Evolutionary conservation across 1,140 invertebrate species (phyloP).

Genomic region (Chrysoperla carnea): DNA sequence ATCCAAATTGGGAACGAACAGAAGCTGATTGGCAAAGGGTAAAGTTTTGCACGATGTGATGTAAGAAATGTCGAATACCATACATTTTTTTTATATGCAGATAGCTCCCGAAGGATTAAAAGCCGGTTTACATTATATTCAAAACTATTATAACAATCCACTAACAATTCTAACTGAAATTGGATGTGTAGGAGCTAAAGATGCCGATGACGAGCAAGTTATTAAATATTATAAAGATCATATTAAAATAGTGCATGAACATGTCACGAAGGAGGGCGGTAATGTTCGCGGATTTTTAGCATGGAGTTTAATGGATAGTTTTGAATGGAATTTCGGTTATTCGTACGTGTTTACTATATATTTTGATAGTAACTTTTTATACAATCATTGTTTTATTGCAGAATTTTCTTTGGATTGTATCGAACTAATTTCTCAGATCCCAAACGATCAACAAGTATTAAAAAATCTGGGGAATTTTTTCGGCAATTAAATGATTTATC

Average conservation of each 20-base stretch:
- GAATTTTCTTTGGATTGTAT: constrained; percentile 23
- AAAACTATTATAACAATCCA: too few species aligned
- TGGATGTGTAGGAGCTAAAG: background rate
- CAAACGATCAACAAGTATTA: background rate
- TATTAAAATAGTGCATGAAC: constrained; percentile 41
- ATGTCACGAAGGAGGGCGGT: constrained; percentile 39
- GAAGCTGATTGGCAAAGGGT: constrained; percentile 32
- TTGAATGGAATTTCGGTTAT: constrained; percentile 53
- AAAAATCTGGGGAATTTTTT: background rate
- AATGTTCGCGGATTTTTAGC: constrained; percentile 46
- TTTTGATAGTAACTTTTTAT: too few species aligned
- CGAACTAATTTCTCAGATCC: constrained; percentile 26
- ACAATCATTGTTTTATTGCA: background rate
- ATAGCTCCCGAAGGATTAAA: background rate
- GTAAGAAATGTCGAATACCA: too few species aligned
- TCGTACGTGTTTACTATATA: constrained; percentile 29
- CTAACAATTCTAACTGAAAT: too few species aligned
- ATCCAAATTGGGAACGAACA: constrained; percentile 26
- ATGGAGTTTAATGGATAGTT: constrained; percentile 66
- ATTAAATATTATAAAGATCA: constrained; percentile 30
- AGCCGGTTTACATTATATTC: too few species aligned
- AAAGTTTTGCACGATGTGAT: too few species aligned
- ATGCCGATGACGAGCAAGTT: background rate
- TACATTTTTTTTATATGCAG: constrained; percentile 7
- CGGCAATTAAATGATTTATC: background rate